phyloP scores from a whole-genome alignment of 2,797 vertebrate genomes.

The Danio tinwini region DNA sequence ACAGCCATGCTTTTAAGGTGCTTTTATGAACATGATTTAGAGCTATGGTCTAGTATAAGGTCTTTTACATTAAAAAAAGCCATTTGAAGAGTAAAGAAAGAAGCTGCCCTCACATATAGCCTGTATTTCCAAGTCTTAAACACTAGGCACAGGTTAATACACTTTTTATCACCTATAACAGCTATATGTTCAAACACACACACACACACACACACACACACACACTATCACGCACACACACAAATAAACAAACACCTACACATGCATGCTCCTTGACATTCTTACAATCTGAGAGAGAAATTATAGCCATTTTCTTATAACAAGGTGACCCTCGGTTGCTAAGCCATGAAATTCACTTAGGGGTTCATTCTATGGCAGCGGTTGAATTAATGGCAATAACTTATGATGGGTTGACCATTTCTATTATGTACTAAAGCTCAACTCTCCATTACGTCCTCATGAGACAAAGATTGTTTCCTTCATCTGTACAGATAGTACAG shows the following conservation, averaged over 20 bases:
- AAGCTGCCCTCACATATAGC: constrained; percentile 67
- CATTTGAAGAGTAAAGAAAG: constrained; percentile 79
- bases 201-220: too few relatives aligned
- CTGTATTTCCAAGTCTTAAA: constrained; percentile 79
- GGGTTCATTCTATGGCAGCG: constrained; percentile 32
- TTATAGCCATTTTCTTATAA: constrained; percentile 49
- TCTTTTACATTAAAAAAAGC: constrained; percentile 82
- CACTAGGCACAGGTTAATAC: constrained; percentile 78
- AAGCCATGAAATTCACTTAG: constrained; percentile 55
- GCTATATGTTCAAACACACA: too few relatives aligned
- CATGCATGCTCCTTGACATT: constrained; percentile 26
- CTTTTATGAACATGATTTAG: constrained; percentile 74
- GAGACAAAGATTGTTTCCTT: constrained; percentile 20
- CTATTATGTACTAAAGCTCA: constrained; percentile 25
- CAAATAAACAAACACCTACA: constrained; percentile 5
- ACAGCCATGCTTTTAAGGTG: constrained; percentile 39
- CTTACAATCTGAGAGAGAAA: constrained; percentile 12
- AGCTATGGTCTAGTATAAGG: constrained; percentile 74
- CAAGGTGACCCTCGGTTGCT: constrained; percentile 55
- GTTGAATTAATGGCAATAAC: constrained; percentile 37
- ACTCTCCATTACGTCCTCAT: constrained; percentile 26
- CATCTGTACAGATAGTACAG: constrained; percentile 7
- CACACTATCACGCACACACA: too few relatives aligned
- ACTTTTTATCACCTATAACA: constrained; percentile 62
- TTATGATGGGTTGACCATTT: constrained; percentile 42